A percentile compares a stretch with the other conserved stretches of the same genome.
phyloP scores from a whole-genome alignment of 2,888 invertebrate species.

The Cantharis flavilabris region DNA sequence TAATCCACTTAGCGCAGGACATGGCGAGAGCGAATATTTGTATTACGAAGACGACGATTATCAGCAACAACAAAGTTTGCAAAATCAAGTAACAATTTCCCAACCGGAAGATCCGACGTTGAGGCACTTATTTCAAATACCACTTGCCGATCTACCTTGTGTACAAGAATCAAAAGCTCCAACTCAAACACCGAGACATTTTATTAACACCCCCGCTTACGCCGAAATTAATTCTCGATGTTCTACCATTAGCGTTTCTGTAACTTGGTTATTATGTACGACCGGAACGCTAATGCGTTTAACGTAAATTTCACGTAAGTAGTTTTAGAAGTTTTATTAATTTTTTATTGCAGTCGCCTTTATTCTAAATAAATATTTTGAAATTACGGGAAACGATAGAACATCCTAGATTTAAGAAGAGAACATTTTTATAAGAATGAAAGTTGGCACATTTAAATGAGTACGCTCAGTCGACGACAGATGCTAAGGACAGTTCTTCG shows the following conservation, averaged over 20 bases:
- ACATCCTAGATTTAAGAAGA: not conserved
- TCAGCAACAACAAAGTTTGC: slow-evolving; percentile 41
- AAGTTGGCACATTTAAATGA: not conserved
- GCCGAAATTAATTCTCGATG: slow-evolving; percentile 39
- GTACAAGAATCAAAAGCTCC: slow-evolving; percentile 49
- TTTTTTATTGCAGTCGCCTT: slow-evolving; percentile 13
- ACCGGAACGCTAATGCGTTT: slow-evolving; percentile 5
- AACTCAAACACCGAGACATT: slow-evolving; percentile 45
- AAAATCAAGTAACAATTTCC: slow-evolving; percentile 34
- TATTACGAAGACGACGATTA: slow-evolving; percentile 39
- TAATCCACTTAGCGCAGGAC: slow-evolving; percentile 10
- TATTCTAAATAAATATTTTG: not conserved
- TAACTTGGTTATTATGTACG: slow-evolving; percentile 10
- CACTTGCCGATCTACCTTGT: slow-evolving; percentile 50
- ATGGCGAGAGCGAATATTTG: slow-evolving; percentile 34
- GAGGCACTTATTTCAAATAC: slow-evolving; percentile 45
- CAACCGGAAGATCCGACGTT: slow-evolving; percentile 39
- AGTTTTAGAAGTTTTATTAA: slow-evolving; percentile 14
- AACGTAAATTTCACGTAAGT: slow-evolving; percentile 25
- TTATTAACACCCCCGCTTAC: slow-evolving; percentile 44
- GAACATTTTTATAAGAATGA: not conserved
- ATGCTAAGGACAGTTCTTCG: not conserved
- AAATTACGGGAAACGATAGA: not conserved
- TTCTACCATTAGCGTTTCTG: slow-evolving; percentile 11
- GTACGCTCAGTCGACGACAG: not conserved